Evolutionary conservation across 2,888 invertebrate genomes (phyloP), one percentile per base, ranked within the genome.

Genomic region (Eupithecia centaureata): DNA sequence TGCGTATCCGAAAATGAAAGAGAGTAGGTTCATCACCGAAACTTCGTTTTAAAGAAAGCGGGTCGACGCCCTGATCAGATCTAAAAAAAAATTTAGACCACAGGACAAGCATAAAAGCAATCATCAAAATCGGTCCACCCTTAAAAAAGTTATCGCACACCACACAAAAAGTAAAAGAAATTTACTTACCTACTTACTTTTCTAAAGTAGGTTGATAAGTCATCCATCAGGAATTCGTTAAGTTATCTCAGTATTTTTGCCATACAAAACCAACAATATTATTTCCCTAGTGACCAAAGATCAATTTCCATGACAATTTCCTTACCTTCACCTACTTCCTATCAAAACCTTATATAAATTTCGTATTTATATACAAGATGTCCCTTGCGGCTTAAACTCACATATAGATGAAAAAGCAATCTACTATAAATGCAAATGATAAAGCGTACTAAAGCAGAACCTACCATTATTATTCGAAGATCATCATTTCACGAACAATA

Each of bases 401-500:
- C 54, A 64, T 27, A 22, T 10, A 51, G 27, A 65, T 54, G 42
- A 56, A 73, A 70, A 74, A 70, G 60, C 61, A 63, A 71, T 70
- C 56, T 66, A 58, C 61, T 79, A 79, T 79, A 78, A 81, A 85
- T 82, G 81, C 78, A 82, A 83, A 84, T 81, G 61, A 69, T 58
- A 64, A 42, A 72, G 68, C 65, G 64, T 75, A 67, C 65, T 75
- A 75, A 72, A 68, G 72, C 69, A 66, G 65, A 77, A n/a, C 56
- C 30, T 18, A 18, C 30, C 18, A 57, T 57, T 57, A 57, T 32
- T 32, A 79, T 76, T 78, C 71, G 73, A 78, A 79, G 70, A 82
- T 79, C 72, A 76, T 77, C 76, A 79, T 77, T 80, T 76, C 66
- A 63, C 70, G 79, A 82, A 81, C 76, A 77, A 79, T 77, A 69